These are phyloP conservation scores for Eilema griseolum DNA, from an alignment of 2,888 invertebrate species.

Conservation along the genomic window DNA sequence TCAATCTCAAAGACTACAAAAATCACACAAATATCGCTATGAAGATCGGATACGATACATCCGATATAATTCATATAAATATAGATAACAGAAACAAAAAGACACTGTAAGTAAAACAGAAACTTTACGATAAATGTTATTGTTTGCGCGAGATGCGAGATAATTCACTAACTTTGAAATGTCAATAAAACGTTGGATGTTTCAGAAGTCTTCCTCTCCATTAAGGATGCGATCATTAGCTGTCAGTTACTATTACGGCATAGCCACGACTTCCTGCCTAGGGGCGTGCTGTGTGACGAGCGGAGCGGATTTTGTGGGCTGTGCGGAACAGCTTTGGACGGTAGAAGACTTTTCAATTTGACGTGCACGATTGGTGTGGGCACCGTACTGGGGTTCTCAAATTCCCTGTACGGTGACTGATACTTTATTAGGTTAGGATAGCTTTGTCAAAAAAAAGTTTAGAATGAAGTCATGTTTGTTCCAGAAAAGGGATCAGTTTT, in stretches of 20 bases:
- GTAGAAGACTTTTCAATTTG: too few relatives aligned
- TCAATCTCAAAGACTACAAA: too few relatives aligned
- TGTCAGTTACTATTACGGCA: slow-evolving; percentile 2
- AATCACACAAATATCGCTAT: too few relatives aligned
- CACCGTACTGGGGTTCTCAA: too few relatives aligned
- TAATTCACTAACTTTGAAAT: neutral
- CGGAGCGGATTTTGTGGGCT: neutral
- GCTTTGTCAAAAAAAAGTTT: too few relatives aligned
- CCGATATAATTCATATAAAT: neutral
- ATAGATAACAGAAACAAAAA: neutral
- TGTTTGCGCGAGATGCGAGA: neutral
- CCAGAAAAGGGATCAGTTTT: too few relatives aligned
- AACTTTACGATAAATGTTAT: slow-evolving; percentile 9
- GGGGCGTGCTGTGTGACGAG: neutral
- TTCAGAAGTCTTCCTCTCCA: slow-evolving; percentile 8
- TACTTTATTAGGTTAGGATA: too few relatives aligned
- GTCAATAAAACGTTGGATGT: slow-evolving; percentile 5
- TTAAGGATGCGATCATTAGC: slow-evolving; percentile 4
- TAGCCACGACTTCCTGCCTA: neutral
- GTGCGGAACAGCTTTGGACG: too few relatives aligned
- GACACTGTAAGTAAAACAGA: neutral
- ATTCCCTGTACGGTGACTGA: too few relatives aligned
- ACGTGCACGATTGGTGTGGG: too few relatives aligned
- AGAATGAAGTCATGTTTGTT: too few relatives aligned
- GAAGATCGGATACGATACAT: neutral